Base-by-base conservation (phyloP, 1,140 invertebrate genomes). In the Cotesia typhae region DNA sequence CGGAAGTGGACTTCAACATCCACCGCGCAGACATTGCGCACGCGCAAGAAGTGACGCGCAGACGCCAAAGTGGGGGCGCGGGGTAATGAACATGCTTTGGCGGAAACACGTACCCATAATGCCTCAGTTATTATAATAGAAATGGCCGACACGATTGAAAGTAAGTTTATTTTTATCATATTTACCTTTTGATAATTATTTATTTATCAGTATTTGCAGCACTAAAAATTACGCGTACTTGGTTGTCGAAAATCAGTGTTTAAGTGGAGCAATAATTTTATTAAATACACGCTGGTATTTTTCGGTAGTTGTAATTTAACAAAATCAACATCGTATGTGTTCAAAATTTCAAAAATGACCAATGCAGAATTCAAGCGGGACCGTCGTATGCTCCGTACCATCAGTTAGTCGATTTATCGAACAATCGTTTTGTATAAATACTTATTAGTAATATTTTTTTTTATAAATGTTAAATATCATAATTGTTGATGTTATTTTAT, bases 111-210 rank as follows among this genome's bases (percentile, higher is more conserved):
- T 66, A 66, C 64, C 64, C 64, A 66, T 3, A 66, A 66, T 66
- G 64, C 64, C 36, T 51, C 80, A 85, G 80, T 81, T 82, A 81
- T 89, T 86, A 87, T 89, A 89, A 92, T 92, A 87, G 28, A 28
- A 28, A 93, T 93, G 92, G 92, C 91, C 88, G 91, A 92, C 88
- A 87, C 89, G 88, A 89, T 91, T 89, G 90, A 92, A 92, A 92
- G 91, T 92, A 88, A 91, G 90, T 92, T 75, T 80, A 80, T 78
- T 77, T 80, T 78, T 71, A 55, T 55, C 53, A n/a, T 14, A 55
- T 55, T 55, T 55, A 55, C 41, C 41, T 47, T 47, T 47, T 10
- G 10, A 47, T 47, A 47, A 47, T 47, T 47, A 47, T 47, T 10
- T 28, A 28, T 28, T 28, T 38, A 37, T 64, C 4, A 38, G 51